Evolutionary conservation across 1,140 invertebrate species (phyloP), one percentile per base, ranked within the genome.

Genomic region (Battus philenor): DNA sequence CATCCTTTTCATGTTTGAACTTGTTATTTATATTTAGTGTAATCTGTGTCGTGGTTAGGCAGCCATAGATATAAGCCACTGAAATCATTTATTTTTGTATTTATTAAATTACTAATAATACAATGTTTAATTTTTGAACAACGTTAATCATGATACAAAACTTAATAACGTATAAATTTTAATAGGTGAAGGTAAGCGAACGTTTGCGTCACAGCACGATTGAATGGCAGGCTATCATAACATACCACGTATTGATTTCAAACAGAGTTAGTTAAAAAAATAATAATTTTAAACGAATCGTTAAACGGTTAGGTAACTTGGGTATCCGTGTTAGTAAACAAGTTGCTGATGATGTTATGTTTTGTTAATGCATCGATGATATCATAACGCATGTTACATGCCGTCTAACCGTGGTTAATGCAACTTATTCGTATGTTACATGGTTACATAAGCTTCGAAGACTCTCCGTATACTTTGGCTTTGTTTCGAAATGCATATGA

Each of bases 251-350:
- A 41, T 41, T 41, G 24, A 41, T 27, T 36, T 22, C 33, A 36
- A 36, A 36, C 17, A 11, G 2, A 4, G 24, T n/a, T 13, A 41
- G 38, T 9, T 16, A 27, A 39, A 41, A 22, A 41, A 27, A 27
- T 33, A 33, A 33, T 36, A 9, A 20, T 36, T 36, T n/a, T 20
- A 36, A 36, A 36, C 17, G 31, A 12, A 27, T 27, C 38, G 13
- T 8, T 41, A 27, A 41, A 27, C 24, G 22, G 15, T 41, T 41
- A 41, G 24, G 24, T 41, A 41, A 27, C 22, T 20, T 9, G 16
- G 38, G 38, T 41, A 20, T 41, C 38, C 24, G 22, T 41, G 38
- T 41, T 27, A 16, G 38, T 41, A 41, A 41, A 41, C 38, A 41
- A 41, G 12, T 27, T 20, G 18, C 18, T 20, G 18, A 20, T 20